Conservation (phyloP, 1,140 invertebrate genomes). For the Pseudachorutes palmiensis region DNA sequence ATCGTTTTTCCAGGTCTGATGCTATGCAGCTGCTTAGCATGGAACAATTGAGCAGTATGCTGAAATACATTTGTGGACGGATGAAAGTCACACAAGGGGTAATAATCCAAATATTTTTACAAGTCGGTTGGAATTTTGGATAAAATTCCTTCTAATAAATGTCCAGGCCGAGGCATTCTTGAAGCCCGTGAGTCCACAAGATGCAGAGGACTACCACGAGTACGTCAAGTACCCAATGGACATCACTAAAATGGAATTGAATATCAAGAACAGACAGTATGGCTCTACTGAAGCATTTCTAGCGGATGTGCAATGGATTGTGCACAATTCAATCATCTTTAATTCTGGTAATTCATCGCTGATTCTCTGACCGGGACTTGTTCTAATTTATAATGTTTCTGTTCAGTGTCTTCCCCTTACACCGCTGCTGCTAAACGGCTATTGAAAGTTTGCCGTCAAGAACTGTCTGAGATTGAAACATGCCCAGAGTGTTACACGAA, state of each 20-base stretch:
- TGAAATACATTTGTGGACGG: conserved; percentile 62
- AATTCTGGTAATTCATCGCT: conserved; percentile 59
- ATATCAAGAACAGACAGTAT: conserved; percentile 68
- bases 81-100: conserved; percentile 66
- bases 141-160: conserved; percentile 1
- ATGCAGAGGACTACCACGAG: conserved; percentile 35
- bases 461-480: conserved; percentile 84
- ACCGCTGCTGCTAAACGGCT: conserved; percentile 67
- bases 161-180: conserved; percentile 33
- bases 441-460: conserved; percentile 71
- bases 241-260: conserved; percentile 62
- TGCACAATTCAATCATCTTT: conserved; percentile 83
- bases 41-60: conserved; percentile 62
- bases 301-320: conserved; percentile 82
- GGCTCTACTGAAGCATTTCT: conserved; percentile 81
- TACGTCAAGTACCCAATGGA: conserved; percentile 54
- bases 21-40: conserved; percentile 62
- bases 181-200: conserved; percentile 28
- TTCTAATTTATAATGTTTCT: conserved; percentile 27
- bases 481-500: conserved; percentile 77
- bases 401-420: conserved; percentile 64
- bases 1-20: conserved; percentile 49
- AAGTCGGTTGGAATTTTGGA: background rate
- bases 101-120: conserved; percentile 39
- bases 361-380: background rate